Conservation (phyloP, 2,113 vertebrate species). For the Otis tarda region DNA sequence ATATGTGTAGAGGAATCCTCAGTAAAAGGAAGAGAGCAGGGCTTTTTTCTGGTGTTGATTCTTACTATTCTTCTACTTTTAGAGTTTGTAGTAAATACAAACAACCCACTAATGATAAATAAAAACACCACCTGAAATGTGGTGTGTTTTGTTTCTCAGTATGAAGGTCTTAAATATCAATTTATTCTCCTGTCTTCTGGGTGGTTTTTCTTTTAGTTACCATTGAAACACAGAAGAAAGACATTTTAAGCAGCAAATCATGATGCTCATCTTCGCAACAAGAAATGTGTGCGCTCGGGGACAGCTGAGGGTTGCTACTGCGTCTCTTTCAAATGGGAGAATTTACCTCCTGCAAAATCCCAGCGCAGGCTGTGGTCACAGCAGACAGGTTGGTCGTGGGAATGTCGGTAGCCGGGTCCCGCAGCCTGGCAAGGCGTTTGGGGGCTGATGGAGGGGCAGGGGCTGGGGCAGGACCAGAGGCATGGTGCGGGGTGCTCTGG, state of each 20-base stretch:
- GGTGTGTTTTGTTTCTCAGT: not conserved
- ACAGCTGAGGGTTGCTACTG: not conserved
- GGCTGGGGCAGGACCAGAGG: too few species aligned
- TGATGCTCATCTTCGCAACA: not conserved
- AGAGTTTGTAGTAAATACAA: not conserved
- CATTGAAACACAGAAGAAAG: not conserved
- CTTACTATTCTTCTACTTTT: not conserved
- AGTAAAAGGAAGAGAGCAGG: not conserved
- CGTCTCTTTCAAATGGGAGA: fast-evolving
- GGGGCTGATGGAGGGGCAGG: not conserved
- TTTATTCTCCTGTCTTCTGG: not conserved
- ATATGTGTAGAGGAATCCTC: not conserved
- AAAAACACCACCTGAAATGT: not conserved
- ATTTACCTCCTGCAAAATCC: too few species aligned
- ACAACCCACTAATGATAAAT: not conserved
- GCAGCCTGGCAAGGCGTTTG: fast-evolving
- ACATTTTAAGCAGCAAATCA: not conserved
- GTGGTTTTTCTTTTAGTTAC: not conserved
- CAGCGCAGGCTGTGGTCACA: fast-evolving
- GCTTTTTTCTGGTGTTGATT: not conserved
- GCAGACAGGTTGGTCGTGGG: not conserved
- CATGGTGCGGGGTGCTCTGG: not conserved
- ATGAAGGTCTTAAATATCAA: not conserved
- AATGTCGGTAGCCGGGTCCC: not conserved
- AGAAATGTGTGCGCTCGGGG: not conserved